These are phyloP conservation scores for Marasmarcha lunaedactyla DNA, from an alignment of 2,888 invertebrate genomes.

Conservation along the genomic window DNA sequence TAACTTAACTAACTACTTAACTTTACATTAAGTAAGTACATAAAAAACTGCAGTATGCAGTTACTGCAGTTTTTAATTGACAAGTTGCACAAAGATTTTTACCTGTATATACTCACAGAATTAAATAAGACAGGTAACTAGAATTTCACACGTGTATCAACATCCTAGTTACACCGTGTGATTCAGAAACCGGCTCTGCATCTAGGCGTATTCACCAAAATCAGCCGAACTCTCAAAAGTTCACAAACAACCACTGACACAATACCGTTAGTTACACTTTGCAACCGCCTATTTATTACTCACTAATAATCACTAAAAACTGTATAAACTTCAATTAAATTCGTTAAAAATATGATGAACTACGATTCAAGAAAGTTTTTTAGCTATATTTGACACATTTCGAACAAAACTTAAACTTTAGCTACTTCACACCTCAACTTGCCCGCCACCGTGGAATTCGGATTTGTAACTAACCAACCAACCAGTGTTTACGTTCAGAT, in stretches of 20 bases:
- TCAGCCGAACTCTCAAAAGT: conserved; percentile 34
- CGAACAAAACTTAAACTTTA: conserved; percentile 21
- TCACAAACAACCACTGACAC: conserved; percentile 26
- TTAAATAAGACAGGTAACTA: neutral
- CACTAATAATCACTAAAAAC: too few relatives aligned
- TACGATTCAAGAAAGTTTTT: too few relatives aligned
- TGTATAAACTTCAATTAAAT: too few relatives aligned
- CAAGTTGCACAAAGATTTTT: too few relatives aligned
- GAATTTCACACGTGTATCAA: neutral
- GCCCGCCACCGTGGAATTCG: conserved; percentile 39
- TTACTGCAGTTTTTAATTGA: too few relatives aligned
- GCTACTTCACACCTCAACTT: conserved; percentile 11
- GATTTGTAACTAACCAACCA: conserved; percentile 31
- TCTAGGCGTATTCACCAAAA: conserved; percentile 21
- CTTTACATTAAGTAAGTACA: too few relatives aligned
- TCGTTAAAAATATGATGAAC: too few relatives aligned
- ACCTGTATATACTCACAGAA: too few relatives aligned
- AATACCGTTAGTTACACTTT: conserved; percentile 34
- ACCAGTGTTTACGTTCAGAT: conserved; percentile 51
- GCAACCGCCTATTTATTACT: neutral
- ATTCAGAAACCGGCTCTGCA: conserved; percentile 10
- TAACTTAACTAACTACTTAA: too few relatives aligned
- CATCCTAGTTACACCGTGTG: too few relatives aligned
- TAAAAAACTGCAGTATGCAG: too few relatives aligned
- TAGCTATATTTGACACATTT: neutral